Conservation (phyloP, 2,888 invertebrate species). For the Isoperla grammatica region DNA sequence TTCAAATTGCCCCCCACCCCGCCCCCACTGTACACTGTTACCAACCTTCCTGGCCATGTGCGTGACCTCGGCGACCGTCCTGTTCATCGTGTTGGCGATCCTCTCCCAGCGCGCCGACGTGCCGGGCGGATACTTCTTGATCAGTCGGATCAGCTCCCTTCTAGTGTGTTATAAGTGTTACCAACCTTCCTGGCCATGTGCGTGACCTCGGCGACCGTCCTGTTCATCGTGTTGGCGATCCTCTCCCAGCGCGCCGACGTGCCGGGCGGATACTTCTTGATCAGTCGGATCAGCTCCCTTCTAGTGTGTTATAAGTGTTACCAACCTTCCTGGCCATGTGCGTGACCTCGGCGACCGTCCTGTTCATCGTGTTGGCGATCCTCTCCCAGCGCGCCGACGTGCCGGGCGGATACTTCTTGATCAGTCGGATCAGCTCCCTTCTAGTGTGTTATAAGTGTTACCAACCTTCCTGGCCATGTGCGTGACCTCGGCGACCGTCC, state of each 20-base stretch:
- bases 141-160: conserved; percentile 76
- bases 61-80: conserved; percentile 69
- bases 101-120: conserved; percentile 84
- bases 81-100: conserved; percentile 73
- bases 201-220: conserved; percentile 69
- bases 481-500: conserved; percentile 69
- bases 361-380: conserved; percentile 73
- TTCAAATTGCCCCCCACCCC: too few relatives aligned
- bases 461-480: conserved; percentile 78
- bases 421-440: conserved; percentile 73
- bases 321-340: conserved; percentile 78
- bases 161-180: too few relatives aligned
- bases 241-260: conserved; percentile 84
- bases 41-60: conserved; percentile 78
- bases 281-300: conserved; percentile 76
- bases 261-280: conserved; percentile 88
- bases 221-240: conserved; percentile 73
- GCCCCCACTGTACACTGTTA: too few relatives aligned
- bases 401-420: conserved; percentile 88
- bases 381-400: conserved; percentile 84
- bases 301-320: too few relatives aligned
- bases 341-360: conserved; percentile 69
- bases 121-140: conserved; percentile 88
- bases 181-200: conserved; percentile 78
- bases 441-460: too few relatives aligned